Base-by-base conservation (phyloP, 2,888 invertebrate genomes). In the Apotomis capreana region DNA sequence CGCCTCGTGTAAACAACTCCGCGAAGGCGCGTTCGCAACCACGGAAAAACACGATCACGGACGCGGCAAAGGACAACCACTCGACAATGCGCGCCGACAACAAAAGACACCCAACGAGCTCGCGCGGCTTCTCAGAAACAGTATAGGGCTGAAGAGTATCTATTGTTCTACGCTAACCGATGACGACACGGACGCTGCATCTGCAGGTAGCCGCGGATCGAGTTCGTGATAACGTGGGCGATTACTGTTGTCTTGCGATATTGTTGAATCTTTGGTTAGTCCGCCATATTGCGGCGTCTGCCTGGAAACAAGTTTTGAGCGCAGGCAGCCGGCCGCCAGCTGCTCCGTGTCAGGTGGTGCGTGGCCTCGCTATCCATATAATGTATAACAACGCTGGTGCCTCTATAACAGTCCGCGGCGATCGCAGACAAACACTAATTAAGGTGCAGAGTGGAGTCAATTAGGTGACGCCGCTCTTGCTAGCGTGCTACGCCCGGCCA, bases 311-410 rank as follows among this genome's bases (percentile, higher is more conserved):
- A 89, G 92, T 92, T 92, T 90, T 80, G 85, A 85, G 85, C 85
- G 84, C 88, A 86, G 84, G 81, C 87, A 85, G 86, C 89, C 90
- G 90, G 88, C 88, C 82, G 90, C 86, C 91, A 91, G 89, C 91
- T 91, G 91, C 80, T 86, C 83, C 26, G 82, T 84, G 90, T 92
- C 92, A 91, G 91, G 90, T 92, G 92, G 88, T 89, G 83, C 81
- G 89, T 84, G 88, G 87, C 88, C 88, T 88, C 86, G 87, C 84
- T 82, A 81, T 79, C 83, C 79, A 84, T 83, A 83, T 84, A 84
- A 84, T 58, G 64, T 68, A 63, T 68, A 59, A 68, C 68, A 68
- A 62, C 57, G 68, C 62, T 63, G 63, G 72, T 72, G 63, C 52
- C 63, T 63, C 70, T 70, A 70, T 70, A 70, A 46, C 70, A 70